Evolutionary conservation across 2,797 vertebrate species (phyloP), one percentile per base, ranked within the genome.

Genomic region (Aldrovandia affinis): DNA sequence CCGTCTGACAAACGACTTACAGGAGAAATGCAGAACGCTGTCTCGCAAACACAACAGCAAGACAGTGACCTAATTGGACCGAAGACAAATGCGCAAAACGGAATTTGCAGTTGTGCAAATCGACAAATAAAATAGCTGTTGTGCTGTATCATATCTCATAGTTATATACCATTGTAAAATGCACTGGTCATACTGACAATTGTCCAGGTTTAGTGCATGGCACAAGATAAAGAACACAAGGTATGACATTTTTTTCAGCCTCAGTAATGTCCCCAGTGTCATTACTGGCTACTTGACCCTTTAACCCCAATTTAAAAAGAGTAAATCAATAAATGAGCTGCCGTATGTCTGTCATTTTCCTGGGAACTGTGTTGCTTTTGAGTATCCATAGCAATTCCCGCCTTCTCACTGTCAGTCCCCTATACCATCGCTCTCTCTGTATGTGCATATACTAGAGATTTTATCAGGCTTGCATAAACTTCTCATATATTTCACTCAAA

Each of bases 81-180:
- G 33, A 83, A 68, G 36, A 78, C 82, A 83, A n/a, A 78, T 77
- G 33, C 33, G 2, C 33, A 77, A 83, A 70, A 75, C 18, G 42
- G 73, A 77, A 20, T 20, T 83, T 28, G 50, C 25, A 52, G 61
- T 73, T n/a, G 20, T 50, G 4, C 22, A 44, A n/a, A 47, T 12
- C 39, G 73, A n/a, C 1, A 39, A 44, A 39, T 77, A n/a, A n/a
- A 77, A 77, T 77, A 77, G 39, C 73, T 47, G n/a, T 77, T 77
- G 73, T 77, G 39, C 73, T 44, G 42, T 14, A 77, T 77, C 73
- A 25, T n/a, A 77, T 47, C 39, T 77, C 39, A 25, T 77, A 44
- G 44, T 77, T 77, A 77, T 42, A 42, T 42, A 15, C 10, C 47
- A 77, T 57, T 42, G 36, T 77, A 30, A 12, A 52, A 73, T 52